Evolutionary conservation across 2,797 vertebrate genomes (phyloP).

Genomic region (Yasuhikotakia modesta): DNA sequence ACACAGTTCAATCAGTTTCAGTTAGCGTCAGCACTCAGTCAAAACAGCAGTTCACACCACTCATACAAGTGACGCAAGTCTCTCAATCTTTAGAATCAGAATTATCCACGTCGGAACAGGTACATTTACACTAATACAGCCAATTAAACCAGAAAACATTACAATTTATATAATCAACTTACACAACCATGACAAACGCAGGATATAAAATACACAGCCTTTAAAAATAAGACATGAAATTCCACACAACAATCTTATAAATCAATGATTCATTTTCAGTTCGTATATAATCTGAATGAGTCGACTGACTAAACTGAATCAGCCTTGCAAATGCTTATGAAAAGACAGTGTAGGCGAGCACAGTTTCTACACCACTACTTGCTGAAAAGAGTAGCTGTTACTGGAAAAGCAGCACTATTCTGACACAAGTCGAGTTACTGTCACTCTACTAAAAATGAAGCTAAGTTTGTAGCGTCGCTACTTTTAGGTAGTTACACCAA

Average conservation of each 20-base stretch:
- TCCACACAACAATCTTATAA: too few species aligned
- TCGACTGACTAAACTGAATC: too few species aligned
- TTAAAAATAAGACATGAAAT: too few species aligned
- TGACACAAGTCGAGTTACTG: not conserved
- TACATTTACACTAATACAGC: not conserved
- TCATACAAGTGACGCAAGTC: not conserved
- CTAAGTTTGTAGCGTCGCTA: constrained; percentile 10
- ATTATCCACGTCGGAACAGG: not conserved
- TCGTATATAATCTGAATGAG: too few species aligned
- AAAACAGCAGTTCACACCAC: not conserved
- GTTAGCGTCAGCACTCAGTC: not conserved
- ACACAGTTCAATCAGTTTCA: not conserved
- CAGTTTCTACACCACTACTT: not conserved
- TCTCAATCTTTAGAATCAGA: not conserved
- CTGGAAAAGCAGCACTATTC: constrained; percentile 8
- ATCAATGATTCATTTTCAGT: too few species aligned
- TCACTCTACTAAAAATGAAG: constrained; percentile 12
- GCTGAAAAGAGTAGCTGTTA: not conserved
- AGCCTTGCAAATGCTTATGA: too few species aligned
- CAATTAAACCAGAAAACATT: not conserved
- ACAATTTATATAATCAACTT: not conserved
- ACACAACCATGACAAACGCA: too few species aligned
- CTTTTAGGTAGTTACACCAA: constrained; percentile 18
- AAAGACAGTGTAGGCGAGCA: too few species aligned
- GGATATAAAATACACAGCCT: too few species aligned